Evolutionary conservation across 2,888 invertebrate species (phyloP), one percentile per base, ranked within the genome.

Genomic region (Neoascia interrupta): DNA sequence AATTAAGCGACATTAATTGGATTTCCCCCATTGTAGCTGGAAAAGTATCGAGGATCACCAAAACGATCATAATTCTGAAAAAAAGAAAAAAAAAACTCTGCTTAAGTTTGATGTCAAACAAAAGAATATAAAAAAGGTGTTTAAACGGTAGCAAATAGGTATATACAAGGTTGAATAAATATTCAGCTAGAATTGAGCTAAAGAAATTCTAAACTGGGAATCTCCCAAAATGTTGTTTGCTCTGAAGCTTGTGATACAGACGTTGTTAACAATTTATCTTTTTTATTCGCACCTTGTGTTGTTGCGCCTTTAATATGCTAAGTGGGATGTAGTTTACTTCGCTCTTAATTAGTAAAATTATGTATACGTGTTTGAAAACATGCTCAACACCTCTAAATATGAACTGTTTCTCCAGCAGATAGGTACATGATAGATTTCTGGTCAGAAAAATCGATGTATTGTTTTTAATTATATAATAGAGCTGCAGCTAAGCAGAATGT

Each of bases 11-110:
- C 88, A 53, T 86, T 87, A 83, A 88, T 87, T 26, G 84, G 84
- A 83, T 86, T 87, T 74, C 85, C 85, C 56, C 85, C 86, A 75
- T 84, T 86, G 64, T 84, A 86, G 79, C 84, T 85, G 72, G 84
- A 84, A 84, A 88, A 88, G 70, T 84, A 87, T 66, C 85, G 84
- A n/a, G 87, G 85, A 84, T 87, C 87, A 82, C 87, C 87, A 81
- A 87, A 87, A 58, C 86, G 87, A 84, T 85, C 85, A 81, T 84
- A 87, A 63, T 84, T 83, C 88, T 88, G 84, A 10, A 86, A 83
- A n/a, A n/a, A n/a, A 69, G 63, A 49, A 47, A 47, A 8, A 15
- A 34, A 31, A 56, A 11, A 11, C 13, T 21, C 1, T 28, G 8
- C 3, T 11, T 56, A 13, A 45, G 18, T 53, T 16, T 26, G 5